Percentiles rank a stretch among this genome's conserved stretches.
phyloP scores from a whole-genome alignment of 1,140 invertebrate species.

The Pseudoatta argentina region DNA sequence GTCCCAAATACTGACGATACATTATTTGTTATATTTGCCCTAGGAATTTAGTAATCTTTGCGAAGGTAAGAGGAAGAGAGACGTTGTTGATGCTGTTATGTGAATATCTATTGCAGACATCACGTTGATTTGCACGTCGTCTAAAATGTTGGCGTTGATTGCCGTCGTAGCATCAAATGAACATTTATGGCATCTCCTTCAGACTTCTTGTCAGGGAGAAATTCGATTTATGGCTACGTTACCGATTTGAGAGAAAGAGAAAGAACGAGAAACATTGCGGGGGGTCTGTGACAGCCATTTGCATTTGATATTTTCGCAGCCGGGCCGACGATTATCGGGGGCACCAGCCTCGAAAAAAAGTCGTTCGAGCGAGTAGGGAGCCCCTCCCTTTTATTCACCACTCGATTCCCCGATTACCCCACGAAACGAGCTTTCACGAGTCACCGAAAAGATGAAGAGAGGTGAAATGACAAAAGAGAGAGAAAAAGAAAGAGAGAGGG shows the following conservation, averaged over 20 bases:
- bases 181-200: slow-evolving; percentile 74
- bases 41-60: neutral
- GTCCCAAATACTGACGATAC: slow-evolving; percentile 36
- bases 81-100: slow-evolving; percentile 29
- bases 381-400: slow-evolving; percentile 35
- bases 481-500: neutral
- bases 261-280: neutral
- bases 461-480: neutral
- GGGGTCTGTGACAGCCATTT: slow-evolving; percentile 61
- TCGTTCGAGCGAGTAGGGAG: slow-evolving; percentile 13
- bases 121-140: neutral
- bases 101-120: neutral
- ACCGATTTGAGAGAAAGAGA: slow-evolving; percentile 64
- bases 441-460: slow-evolving; percentile 38
- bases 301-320: slow-evolving; percentile 74
- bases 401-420: slow-evolving; percentile 30
- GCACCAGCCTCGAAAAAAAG: slow-evolving; percentile 52
- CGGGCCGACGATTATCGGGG: slow-evolving; percentile 66
- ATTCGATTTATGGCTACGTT: slow-evolving; percentile 77
- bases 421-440: slow-evolving; percentile 28
- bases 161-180: slow-evolving; percentile 60
- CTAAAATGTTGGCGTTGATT: slow-evolving; percentile 43
- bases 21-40: neutral
- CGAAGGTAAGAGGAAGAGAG: neutral
- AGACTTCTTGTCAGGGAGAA: slow-evolving; percentile 56